These are phyloP conservation scores for Poecilia latipinna DNA, from an alignment of 2,113 vertebrate species.

Conservation along the genomic window DNA sequence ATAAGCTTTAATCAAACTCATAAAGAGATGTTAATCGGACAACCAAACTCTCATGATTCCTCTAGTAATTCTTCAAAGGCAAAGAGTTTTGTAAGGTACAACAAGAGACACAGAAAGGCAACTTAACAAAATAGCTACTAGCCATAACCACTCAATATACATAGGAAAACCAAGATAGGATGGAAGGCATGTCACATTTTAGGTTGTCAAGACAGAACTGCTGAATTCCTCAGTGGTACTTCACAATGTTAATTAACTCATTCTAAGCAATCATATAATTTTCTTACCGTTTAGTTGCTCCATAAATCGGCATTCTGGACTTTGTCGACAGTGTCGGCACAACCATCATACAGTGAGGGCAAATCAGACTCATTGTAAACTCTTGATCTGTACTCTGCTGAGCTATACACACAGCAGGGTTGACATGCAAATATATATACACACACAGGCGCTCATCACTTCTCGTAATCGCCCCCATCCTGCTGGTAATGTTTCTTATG, in stretches of 20 bases:
- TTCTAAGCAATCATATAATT: not conserved
- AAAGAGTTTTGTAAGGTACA: too few relatives aligned
- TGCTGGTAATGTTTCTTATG: slow-evolving; percentile 32
- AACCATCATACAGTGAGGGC: slow-evolving; percentile 26
- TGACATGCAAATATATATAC: slow-evolving; percentile 30
- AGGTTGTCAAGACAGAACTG: too few relatives aligned
- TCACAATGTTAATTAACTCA: not conserved
- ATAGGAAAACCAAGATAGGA: not conserved
- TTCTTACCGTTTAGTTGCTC: slow-evolving; percentile 50
- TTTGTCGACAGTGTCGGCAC: not conserved
- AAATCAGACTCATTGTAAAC: slow-evolving; percentile 18
- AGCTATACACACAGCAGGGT: not conserved
- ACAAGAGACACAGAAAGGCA: too few relatives aligned
- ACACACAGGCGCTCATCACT: slow-evolving; percentile 32
- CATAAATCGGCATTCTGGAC: slow-evolving; percentile 15
- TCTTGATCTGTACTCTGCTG: slow-evolving; percentile 4
- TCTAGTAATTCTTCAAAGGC: too few relatives aligned
- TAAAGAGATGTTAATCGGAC: too few relatives aligned
- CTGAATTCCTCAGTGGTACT: too few relatives aligned
- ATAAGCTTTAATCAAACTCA: too few relatives aligned
- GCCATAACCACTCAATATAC: not conserved
- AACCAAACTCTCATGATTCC: too few relatives aligned
- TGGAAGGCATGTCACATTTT: not conserved
- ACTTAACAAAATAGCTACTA: too few relatives aligned
- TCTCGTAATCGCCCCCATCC: slow-evolving; percentile 41